Evolutionary conservation across 2,113 vertebrate genomes (phyloP).

Genomic region (Plecotus auritus): DNA sequence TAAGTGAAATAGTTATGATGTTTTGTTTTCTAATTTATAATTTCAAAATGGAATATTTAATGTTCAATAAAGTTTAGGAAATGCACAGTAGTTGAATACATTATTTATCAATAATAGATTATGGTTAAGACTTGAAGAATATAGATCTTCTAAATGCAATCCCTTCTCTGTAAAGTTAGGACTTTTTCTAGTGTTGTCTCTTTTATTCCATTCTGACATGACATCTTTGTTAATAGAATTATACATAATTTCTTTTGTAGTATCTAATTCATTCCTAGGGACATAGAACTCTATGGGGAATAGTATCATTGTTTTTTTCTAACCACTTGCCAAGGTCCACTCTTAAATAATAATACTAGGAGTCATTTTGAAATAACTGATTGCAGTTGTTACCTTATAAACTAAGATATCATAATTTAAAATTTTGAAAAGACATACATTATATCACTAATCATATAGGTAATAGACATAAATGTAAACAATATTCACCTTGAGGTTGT

Average conservation of each 20-base stretch:
- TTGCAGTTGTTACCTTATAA: neutral
- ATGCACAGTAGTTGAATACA: slow-evolving; percentile 49
- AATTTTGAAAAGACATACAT: neutral
- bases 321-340: neutral
- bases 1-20: slow-evolving; percentile 62
- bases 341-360: slow-evolving; percentile 44
- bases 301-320: slow-evolving; percentile 39
- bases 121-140: slow-evolving; percentile 21
- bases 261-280: slow-evolving; percentile 52
- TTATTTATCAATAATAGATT: slow-evolving; percentile 52
- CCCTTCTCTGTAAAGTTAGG: neutral
- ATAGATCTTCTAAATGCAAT: slow-evolving; percentile 43
- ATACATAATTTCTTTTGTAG: slow-evolving; percentile 61
- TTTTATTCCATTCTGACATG: slow-evolving; percentile 40
- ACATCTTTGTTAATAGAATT: slow-evolving; percentile 54
- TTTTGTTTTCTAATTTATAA: slow-evolving; percentile 69
- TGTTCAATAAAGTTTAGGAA: slow-evolving; percentile 60
- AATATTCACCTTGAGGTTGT: neutral
- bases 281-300: slow-evolving; percentile 62
- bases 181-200: slow-evolving; percentile 23
- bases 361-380: slow-evolving; percentile 48
- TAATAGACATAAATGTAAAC: neutral
- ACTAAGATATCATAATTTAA: slow-evolving; percentile 16
- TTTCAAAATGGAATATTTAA: slow-evolving; percentile 55
- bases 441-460: neutral